phyloP scores from a whole-genome alignment of 2,888 invertebrate genomes.

The Mamestra brassicae region DNA sequence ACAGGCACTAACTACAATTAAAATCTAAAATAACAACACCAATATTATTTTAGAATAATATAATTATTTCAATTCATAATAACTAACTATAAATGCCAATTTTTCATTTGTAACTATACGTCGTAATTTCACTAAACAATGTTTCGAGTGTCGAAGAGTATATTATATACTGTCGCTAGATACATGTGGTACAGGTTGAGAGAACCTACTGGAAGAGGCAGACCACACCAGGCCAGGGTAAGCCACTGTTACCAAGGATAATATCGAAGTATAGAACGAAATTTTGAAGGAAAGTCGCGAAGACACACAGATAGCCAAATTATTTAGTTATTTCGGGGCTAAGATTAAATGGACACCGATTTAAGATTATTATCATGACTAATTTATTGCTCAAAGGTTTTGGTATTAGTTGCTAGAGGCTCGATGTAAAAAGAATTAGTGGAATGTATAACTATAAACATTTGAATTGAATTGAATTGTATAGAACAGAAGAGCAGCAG shows the following conservation, averaged over 20 bases:
- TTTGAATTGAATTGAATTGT: neutral
- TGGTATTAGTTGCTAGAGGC: slow-evolving; percentile 25
- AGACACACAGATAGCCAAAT: slow-evolving; percentile 69
- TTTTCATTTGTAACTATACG: slow-evolving; percentile 84
- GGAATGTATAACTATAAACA: neutral
- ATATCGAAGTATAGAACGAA: slow-evolving; percentile 14
- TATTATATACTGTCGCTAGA: slow-evolving; percentile 77
- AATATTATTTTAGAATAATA: slow-evolving; percentile 91
- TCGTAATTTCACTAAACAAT: slow-evolving; percentile 85
- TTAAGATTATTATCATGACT: slow-evolving; percentile 64
- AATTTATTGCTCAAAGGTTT: slow-evolving; percentile 62
- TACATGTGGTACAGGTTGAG: slow-evolving; percentile 48
- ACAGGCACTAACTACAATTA: slow-evolving; percentile 36
- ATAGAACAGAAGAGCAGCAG: neutral
- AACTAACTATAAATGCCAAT: slow-evolving; percentile 91
- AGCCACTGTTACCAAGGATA: slow-evolving; percentile 17
- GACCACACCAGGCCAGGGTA: slow-evolving; percentile 26
- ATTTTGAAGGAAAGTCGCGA: slow-evolving; percentile 21
- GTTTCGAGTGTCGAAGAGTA: slow-evolving; percentile 75
- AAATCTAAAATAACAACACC: slow-evolving; percentile 83
- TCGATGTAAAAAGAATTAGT: slow-evolving; percentile 21
- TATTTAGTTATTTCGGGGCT: slow-evolving; percentile 59
- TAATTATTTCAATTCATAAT: slow-evolving; percentile 91
- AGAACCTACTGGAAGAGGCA: slow-evolving; percentile 32
- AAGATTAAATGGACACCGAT: slow-evolving; percentile 72